These are phyloP conservation scores for Meriones psammophilus DNA, from an alignment of 2,797 vertebrate species.

Conservation along the genomic window DNA sequence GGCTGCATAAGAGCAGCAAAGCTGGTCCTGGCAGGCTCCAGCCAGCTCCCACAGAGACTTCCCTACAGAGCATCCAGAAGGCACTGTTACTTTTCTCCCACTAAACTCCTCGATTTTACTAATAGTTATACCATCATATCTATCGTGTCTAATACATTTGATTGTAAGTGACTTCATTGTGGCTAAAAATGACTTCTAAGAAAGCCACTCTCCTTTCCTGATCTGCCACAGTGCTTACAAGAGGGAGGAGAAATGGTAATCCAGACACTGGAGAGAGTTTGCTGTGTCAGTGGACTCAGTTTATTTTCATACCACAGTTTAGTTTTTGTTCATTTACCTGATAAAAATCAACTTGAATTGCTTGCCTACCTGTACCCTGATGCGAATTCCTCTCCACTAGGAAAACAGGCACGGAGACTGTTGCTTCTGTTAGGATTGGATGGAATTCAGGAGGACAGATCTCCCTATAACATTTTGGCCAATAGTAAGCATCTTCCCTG, in stretches of 20 bases:
- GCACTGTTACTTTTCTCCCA: neutral
- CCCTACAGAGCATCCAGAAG: neutral
- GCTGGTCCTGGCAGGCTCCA: neutral
- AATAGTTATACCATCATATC: neutral
- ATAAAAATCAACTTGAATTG: neutral
- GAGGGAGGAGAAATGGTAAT: neutral
- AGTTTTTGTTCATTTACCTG: neutral
- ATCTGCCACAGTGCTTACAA: neutral
- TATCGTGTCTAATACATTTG: neutral
- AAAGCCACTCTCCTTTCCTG: neutral
- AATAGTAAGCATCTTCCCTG: neutral
- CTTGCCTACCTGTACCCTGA: neutral
- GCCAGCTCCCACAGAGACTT: neutral
- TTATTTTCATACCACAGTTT: neutral
- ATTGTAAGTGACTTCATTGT: neutral
- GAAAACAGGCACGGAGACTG: neutral
- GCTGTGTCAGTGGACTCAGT: neutral
- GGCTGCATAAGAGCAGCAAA: neutral
- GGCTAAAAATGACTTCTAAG: neutral
- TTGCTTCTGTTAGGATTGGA: neutral
- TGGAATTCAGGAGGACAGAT: neutral
- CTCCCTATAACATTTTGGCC: neutral
- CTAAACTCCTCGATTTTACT: neutral
- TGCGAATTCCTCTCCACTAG: neutral
- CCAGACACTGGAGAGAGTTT: neutral